These are phyloP conservation scores for Gila orcuttii DNA, from an alignment of 2,113 vertebrate species.

Conservation along the genomic window DNA sequence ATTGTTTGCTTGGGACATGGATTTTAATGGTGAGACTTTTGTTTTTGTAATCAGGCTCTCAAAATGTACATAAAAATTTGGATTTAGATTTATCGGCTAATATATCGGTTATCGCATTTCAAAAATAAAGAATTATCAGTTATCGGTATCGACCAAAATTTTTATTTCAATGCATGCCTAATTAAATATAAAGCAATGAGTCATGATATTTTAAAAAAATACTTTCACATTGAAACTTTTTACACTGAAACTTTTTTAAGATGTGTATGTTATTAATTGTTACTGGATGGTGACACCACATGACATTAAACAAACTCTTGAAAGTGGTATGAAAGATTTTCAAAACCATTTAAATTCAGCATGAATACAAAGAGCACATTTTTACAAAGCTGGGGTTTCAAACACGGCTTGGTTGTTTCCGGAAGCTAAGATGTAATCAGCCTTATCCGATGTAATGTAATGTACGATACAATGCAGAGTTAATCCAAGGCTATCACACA, in stretches of 20 bases:
- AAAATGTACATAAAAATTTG: too few relatives aligned
- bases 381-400: neutral
- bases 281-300: neutral
- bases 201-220: neutral
- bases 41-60: too few relatives aligned
- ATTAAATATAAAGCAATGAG: neutral
- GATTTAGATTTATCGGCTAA: too few relatives aligned
- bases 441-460: neutral
- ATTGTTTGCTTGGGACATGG: too few relatives aligned
- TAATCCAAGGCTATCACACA: constrained; percentile 25
- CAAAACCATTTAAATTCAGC: neutral
- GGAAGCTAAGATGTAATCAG: constrained; percentile 1
- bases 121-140: too few relatives aligned
- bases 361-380: neutral
- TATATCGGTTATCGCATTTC: too few relatives aligned
- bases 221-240: neutral
- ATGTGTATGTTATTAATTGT: neutral
- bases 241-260: too few relatives aligned
- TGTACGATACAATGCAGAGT: neutral
- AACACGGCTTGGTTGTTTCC: neutral
- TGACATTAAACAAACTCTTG: neutral
- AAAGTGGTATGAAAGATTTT: neutral
- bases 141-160: too few relatives aligned
- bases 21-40: too few relatives aligned
- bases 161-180: too few relatives aligned